A percentile compares a stretch with the other conserved stretches of the same genome.
Evolutionary conservation across 2,797 vertebrate species (phyloP).

Genomic region (Pseudochirops corinnae): DNA sequence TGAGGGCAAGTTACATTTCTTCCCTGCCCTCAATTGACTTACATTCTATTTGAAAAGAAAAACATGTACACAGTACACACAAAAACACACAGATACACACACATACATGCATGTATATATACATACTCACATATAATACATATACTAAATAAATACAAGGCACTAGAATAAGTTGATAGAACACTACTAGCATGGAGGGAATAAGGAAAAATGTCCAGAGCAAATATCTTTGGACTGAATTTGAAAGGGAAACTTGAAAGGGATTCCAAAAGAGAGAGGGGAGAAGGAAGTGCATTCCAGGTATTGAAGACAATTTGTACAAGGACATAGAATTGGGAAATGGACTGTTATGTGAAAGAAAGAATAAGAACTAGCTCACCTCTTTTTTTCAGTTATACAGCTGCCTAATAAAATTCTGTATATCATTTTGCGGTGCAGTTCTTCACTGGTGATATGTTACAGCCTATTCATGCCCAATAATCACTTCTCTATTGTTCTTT

Average conservation of each 20-base stretch:
- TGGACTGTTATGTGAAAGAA: not conserved
- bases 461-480: not conserved
- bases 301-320: not conserved
- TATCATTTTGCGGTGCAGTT: not conserved
- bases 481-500: not conserved
- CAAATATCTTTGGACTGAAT: not conserved
- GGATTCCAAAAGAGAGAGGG: not conserved
- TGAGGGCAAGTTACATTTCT: not conserved
- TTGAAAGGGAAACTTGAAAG: not conserved
- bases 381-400: not conserved
- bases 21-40: not conserved
- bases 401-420: not conserved
- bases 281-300: not conserved
- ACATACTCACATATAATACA: not conserved
- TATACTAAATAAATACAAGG: not conserved
- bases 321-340: not conserved
- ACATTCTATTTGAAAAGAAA: not conserved
- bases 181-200: too few relatives aligned
- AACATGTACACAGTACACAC: not conserved
- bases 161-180: not conserved
- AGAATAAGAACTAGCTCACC: not conserved
- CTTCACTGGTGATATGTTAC: not conserved
- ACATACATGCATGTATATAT: not conserved
- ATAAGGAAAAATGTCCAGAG: not conserved
- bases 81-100: not conserved